Conservation (phyloP, 2,797 vertebrate genomes). For the Tangara arthus region DNA sequence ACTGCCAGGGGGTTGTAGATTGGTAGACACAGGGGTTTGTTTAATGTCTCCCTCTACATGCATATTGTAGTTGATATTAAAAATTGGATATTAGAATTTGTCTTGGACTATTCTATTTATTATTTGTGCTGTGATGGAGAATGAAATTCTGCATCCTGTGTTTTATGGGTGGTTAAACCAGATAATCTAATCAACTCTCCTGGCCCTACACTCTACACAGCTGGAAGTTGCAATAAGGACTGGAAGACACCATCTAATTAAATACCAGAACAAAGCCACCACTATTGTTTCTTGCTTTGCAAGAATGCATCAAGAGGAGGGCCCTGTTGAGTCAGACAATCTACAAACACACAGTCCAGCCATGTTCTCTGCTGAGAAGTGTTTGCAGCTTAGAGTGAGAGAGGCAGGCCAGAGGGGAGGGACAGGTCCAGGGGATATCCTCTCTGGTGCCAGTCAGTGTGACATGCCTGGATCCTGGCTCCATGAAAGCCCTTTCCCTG, state of each 20-base stretch:
- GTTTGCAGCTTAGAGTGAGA: not conserved
- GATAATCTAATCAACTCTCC: conserved; percentile 42
- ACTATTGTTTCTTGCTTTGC: not conserved
- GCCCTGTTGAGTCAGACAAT: not conserved
- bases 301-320: not conserved
- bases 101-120: conserved; percentile 45
- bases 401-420: not conserved
- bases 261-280: not conserved
- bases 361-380: not conserved
- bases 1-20: conserved; percentile 1
- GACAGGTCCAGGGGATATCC: not conserved
- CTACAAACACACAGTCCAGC: not conserved
- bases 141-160: conserved; percentile 17
- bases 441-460: not conserved
- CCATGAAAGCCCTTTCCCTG: not conserved
- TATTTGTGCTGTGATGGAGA: conserved; percentile 37
- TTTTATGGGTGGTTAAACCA: conserved; percentile 53
- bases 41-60: conserved; percentile 46
- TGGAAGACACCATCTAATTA: not conserved
- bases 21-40: conserved; percentile 40
- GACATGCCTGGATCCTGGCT: not conserved
- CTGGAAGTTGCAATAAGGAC: not conserved
- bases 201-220: not conserved
- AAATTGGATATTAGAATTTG: conserved; percentile 47
- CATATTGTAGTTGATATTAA: conserved; percentile 58